These are phyloP conservation scores for Tinamus guttatus DNA, from an alignment of 2,113 vertebrate genomes.

Conservation along the genomic window DNA sequence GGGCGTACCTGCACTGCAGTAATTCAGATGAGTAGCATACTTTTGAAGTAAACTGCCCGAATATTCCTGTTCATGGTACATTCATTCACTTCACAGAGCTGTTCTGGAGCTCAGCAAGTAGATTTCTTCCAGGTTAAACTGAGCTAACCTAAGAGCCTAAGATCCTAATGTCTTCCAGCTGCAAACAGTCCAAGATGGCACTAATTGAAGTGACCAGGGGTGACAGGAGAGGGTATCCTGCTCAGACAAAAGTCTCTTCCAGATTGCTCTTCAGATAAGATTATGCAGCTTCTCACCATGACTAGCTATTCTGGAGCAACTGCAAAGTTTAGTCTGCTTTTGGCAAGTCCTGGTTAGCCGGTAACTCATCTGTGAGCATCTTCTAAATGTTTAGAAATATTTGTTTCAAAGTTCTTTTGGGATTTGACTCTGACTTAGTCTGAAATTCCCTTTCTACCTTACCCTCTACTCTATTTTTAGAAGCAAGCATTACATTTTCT, in stretches of 20 bases:
- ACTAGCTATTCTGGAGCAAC: background rate
- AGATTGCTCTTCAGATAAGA: background rate
- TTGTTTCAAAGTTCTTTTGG: background rate
- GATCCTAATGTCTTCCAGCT: background rate
- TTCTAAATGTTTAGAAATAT: background rate
- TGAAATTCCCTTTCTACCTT: background rate
- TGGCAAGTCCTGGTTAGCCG: background rate
- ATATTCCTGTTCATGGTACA: background rate
- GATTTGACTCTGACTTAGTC: background rate
- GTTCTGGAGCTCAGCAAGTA: background rate
- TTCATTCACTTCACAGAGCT: background rate
- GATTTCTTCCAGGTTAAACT: slow-evolving; percentile 23
- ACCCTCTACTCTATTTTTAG: background rate
- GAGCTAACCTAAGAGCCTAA: background rate
- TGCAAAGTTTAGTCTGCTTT: background rate
- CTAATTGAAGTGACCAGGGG: background rate
- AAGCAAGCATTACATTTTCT: background rate
- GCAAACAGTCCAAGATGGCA: background rate
- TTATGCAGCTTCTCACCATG: background rate
- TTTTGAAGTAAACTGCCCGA: background rate
- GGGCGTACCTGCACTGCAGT: background rate
- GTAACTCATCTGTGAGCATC: background rate
- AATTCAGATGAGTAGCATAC: background rate
- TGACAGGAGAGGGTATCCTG: background rate
- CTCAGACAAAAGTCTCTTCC: background rate